phyloP scores from a whole-genome alignment of 2,113 vertebrate species.

The Nestor notabilis region DNA sequence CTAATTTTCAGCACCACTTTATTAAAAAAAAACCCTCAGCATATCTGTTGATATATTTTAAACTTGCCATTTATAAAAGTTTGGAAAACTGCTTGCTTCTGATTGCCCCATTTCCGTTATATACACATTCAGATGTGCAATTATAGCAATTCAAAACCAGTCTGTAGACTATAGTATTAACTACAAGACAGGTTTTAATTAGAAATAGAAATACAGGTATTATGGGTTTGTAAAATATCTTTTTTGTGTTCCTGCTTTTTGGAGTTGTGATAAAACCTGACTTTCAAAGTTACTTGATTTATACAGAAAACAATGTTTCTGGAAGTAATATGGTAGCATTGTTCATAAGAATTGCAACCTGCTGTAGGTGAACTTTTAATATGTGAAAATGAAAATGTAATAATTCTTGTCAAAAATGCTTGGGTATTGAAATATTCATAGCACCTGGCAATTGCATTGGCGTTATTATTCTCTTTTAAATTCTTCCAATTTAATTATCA shows the following conservation, averaged over 20 bases:
- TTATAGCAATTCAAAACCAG: conserved; percentile 21
- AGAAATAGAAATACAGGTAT: not conserved
- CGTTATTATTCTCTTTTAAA: not conserved
- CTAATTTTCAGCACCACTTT: not conserved
- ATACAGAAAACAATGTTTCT: not conserved
- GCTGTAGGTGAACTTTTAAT: not conserved
- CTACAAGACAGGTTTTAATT: not conserved
- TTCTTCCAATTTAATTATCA: not conserved
- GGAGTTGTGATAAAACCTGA: not conserved
- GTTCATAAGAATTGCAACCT: not conserved
- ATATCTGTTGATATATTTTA: conserved; percentile 29
- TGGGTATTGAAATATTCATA: not conserved
- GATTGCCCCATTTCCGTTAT: conserved; percentile 45
- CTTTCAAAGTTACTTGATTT: not conserved
- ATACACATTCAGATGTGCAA: conserved; percentile 43
- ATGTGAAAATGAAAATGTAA: not conserved
- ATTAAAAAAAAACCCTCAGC: not conserved
- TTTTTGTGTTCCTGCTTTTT: not conserved
- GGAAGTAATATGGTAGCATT: not conserved
- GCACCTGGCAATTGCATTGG: not conserved
- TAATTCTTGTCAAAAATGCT: not conserved
- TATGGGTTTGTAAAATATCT: not conserved
- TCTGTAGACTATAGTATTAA: not conserved
- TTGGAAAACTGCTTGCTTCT: conserved; percentile 31
- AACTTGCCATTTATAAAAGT: conserved; percentile 41